Evolutionary conservation across 2,797 vertebrate species (phyloP), one percentile per base, ranked within the genome.

Genomic region (Myotis daubentonii): DNA sequence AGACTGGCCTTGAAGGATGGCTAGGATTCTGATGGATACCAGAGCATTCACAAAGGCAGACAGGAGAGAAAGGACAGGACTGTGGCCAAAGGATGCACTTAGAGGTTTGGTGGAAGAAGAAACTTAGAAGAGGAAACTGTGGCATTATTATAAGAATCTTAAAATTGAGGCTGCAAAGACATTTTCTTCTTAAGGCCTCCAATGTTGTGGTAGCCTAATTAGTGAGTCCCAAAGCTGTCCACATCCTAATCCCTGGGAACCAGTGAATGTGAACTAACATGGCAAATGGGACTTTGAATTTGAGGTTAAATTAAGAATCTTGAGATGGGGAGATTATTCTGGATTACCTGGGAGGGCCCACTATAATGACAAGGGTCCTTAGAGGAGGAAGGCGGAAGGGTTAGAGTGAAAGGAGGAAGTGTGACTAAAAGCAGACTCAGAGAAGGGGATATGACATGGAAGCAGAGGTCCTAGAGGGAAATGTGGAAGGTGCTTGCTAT

Each of bases 401-500:
- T 78, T 13, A 25, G 49, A 60, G n/a, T 38, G 68, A 66, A 19
- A 90, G 38, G 0, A 75, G 19, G 30, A 78, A 81, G 33, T 44
- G 25, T 28, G 51, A 36, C 11, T 41, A 28, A 81, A 66, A 85
- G 25, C 49, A 44, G 41, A 76, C 47, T 62, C 60, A 74, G 62
- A 66, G 62, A 82, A 22, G 9, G 20, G 28, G 23, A 17, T 16
- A 2, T 25, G 55, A 88, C 20, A 23, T 12, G 10, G 44, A 17
- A 68, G 16, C 10, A 78, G 30, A 41, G 7, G 22, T 78, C 30
- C 17, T 0, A 41, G 60, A 22, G 28, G 68, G 10, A 87, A 5
- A 60, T 5, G 25, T 4, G 28, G n/a, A 36, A 20, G 17, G 57
- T 0, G 13, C 2, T 57, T 1, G 1, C 16, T 30, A 13, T 47